phyloP scores from a whole-genome alignment of 2,113 vertebrate species.

The Mohoua ochrocephala region DNA sequence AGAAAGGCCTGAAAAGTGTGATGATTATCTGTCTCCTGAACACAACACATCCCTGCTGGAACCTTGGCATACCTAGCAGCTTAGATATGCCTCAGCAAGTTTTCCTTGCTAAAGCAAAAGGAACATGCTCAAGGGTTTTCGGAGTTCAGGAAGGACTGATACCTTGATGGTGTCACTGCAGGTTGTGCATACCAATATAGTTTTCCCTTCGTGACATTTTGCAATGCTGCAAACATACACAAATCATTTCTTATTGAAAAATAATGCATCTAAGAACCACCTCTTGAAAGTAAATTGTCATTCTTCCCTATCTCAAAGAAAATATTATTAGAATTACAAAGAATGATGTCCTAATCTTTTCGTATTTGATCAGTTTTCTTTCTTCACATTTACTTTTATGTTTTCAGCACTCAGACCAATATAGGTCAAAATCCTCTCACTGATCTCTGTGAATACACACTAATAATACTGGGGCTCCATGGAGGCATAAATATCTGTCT shows the following conservation, averaged over 20 bases:
- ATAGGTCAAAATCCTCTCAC: not conserved
- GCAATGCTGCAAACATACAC: not conserved
- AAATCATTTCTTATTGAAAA: not conserved
- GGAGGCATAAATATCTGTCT: not conserved
- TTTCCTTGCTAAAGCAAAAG: not conserved
- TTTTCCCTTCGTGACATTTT: not conserved
- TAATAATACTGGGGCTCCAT: not conserved
- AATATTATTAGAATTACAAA: not conserved
- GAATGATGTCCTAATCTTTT: not conserved
- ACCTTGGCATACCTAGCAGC: not conserved
- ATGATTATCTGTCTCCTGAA: not conserved
- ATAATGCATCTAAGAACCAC: not conserved
- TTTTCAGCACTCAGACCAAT: not conserved
- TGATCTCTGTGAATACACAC: not conserved
- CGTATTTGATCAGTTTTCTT: not conserved
- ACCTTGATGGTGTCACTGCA: not conserved
- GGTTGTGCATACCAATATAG: not conserved
- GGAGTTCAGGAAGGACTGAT: not conserved
- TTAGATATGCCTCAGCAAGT: not conserved
- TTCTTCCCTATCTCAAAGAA: not conserved
- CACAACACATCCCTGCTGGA: not conserved
- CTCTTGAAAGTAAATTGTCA: not conserved
- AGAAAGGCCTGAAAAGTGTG: not conserved
- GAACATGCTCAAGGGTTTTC: not conserved
- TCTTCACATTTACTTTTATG: not conserved